Conservation (phyloP, 2,797 vertebrate genomes). For the Siniperca obscura region DNA sequence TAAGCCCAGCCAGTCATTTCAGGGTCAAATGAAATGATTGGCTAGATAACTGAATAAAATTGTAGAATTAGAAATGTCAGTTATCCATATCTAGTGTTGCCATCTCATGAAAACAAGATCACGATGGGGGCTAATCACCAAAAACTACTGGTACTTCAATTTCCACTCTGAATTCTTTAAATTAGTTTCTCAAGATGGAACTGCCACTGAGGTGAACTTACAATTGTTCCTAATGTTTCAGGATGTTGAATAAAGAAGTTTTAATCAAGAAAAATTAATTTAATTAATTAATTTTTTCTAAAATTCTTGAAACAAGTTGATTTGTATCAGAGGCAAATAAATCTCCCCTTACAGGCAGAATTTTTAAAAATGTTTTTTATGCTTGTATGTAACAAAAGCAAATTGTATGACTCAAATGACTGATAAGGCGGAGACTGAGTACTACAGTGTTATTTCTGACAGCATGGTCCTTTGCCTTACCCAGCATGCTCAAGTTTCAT, state of each 20-base stretch:
- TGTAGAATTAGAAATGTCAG: too few species aligned
- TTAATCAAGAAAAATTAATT: background rate
- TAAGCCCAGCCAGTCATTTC: too few species aligned
- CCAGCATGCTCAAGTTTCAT: conserved; percentile 6
- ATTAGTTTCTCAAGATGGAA: background rate
- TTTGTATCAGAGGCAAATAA: background rate
- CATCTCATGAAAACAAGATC: background rate
- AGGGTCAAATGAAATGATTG: too few species aligned
- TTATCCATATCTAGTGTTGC: too few species aligned
- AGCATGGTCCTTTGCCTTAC: background rate
- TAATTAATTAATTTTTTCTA: background rate
- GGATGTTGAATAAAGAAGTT: background rate
- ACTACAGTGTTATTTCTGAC: background rate
- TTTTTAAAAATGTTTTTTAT: background rate
- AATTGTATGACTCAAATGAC: background rate
- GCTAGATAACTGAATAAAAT: too few species aligned
- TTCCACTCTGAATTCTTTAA: background rate
- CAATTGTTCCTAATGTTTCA: background rate
- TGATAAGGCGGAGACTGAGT: background rate
- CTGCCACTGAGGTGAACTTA: too few species aligned
- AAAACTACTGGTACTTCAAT: background rate
- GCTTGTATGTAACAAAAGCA: background rate
- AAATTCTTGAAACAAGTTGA: background rate
- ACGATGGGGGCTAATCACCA: background rate
- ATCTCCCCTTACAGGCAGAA: background rate